These are phyloP conservation scores for Hemicordylus capensis DNA, from an alignment of 2,113 vertebrate species.

Conservation along the genomic window DNA sequence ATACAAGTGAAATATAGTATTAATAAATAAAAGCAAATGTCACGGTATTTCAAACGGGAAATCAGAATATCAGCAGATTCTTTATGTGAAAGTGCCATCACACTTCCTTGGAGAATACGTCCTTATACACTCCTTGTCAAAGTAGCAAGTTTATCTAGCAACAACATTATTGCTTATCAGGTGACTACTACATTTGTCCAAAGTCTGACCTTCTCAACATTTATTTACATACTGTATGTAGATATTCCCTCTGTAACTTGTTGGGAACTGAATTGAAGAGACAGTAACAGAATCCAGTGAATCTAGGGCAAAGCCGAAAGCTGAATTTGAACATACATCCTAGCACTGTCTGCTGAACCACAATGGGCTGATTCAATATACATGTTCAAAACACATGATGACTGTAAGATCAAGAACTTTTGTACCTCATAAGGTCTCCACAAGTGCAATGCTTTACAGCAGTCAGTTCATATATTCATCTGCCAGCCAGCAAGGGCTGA, in stretches of 20 bases:
- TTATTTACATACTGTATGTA: neutral
- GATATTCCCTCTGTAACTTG: neutral
- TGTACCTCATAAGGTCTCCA: neutral
- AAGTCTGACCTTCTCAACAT: neutral
- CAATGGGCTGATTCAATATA: neutral
- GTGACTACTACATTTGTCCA: neutral
- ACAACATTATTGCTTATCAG: neutral
- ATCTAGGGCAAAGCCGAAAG: no score
- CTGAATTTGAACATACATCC: neutral
- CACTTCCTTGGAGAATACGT: neutral
- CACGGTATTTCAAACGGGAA: neutral
- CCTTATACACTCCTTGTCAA: neutral
- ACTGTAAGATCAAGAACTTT: neutral
- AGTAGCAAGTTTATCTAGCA: neutral
- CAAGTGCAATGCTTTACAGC: neutral
- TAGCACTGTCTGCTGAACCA: neutral
- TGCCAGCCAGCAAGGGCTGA: neutral
- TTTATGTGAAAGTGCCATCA: neutral
- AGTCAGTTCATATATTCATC: neutral
- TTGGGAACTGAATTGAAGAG: neutral
- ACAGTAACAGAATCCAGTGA: neutral
- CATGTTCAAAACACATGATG: neutral
- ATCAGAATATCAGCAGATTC: neutral
- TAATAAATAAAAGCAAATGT: neutral
- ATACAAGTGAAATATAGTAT: neutral